Evolutionary conservation across 2,113 vertebrate genomes (phyloP).

Genomic region (Paraplagusia blochii): DNA sequence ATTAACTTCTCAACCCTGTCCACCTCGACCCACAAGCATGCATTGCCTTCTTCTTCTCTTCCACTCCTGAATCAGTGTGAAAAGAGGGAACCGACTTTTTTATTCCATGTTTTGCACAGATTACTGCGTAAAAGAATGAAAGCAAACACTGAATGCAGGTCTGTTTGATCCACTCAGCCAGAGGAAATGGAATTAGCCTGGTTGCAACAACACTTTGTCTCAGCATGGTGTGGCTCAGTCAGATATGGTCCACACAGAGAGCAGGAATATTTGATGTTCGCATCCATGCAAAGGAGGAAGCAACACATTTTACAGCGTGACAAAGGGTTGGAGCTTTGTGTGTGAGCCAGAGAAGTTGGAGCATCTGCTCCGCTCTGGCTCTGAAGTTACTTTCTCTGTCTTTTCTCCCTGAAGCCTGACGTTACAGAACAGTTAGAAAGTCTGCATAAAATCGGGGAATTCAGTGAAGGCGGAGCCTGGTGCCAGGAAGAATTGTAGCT

Average conservation of each 20-base stretch:
- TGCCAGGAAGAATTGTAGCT: no score
- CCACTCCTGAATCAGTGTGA: slow-evolving; percentile 35
- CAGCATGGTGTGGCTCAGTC: slow-evolving; percentile 45
- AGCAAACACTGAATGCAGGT: slow-evolving; percentile 44
- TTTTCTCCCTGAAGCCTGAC: slow-evolving; percentile 6
- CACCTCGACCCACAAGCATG: slow-evolving; percentile 19
- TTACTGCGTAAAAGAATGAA: slow-evolving; percentile 56
- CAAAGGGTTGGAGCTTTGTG: no score
- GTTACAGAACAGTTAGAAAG: not conserved
- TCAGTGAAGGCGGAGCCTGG: no score
- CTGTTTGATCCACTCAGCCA: slow-evolving; percentile 63
- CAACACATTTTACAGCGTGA: slow-evolving; percentile 33
- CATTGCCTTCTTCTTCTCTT: slow-evolving; percentile 31
- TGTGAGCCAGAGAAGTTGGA: not conserved
- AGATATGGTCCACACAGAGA: slow-evolving; percentile 59
- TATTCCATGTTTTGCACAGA: slow-evolving; percentile 52
- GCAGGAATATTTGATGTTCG: slow-evolving; percentile 46
- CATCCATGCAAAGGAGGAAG: slow-evolving; percentile 29
- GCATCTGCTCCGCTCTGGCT: slow-evolving; percentile 13
- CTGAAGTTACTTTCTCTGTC: slow-evolving; percentile 29
- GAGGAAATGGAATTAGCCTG: slow-evolving; percentile 61
- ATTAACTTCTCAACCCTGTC: slow-evolving; percentile 40
- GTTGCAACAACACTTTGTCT: slow-evolving; percentile 48
- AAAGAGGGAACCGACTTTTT: slow-evolving; percentile 38
- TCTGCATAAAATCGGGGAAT: no score